Evolutionary conservation across 2,113 vertebrate species (phyloP), one percentile per base, ranked within the genome.

Genomic region (Paedocypris sp.): DNA sequence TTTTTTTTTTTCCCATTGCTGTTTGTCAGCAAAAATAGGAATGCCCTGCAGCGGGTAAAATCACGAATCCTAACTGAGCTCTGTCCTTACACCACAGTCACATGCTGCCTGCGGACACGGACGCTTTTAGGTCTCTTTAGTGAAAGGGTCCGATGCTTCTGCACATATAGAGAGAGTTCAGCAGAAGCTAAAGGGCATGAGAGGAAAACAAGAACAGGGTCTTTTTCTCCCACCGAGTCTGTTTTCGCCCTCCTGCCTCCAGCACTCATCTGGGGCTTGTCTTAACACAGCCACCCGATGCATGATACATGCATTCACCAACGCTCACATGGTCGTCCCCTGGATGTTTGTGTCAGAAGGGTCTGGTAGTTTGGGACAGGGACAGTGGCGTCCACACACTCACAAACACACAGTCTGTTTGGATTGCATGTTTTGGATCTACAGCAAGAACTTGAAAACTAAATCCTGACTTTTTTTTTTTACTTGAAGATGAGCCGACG

Each of bases 401-500:
- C n/a, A n/a, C n/a, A n/a, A n/a, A n/a, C n/a, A n/a, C n/a, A n/a
- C n/a, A n/a, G n/a, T n/a, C n/a, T n/a, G n/a, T n/a, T n/a, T n/a
- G n/a, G n/a, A n/a, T n/a, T n/a, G n/a, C n/a, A n/a, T n/a, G n/a
- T n/a, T n/a, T n/a, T n/a, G n/a, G n/a, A n/a, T n/a, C n/a, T n/a
- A n/a, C n/a, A n/a, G n/a, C n/a, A n/a, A n/a, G n/a, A n/a, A n/a
- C 12, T 46, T 25, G 5, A 10, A 10, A 47, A 50, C 11, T 16
- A 2, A 10, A 19, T 32, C 33, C n/a, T 22, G 46, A 48, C 18
- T 48, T 9, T 7, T 22, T n/a, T 1, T 15, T 28, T 15, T 25
- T 6, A 5, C 6, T 41, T 53, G 16, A 70, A 86, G 83, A 84
- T 57, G 78, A 86, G 62, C 64, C 72, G 13, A 45, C 47, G 1